Evolutionary conservation across 2,888 invertebrate genomes (phyloP), one percentile per base, ranked within the genome.

Genomic region (Leptodirus hochenwartii): DNA sequence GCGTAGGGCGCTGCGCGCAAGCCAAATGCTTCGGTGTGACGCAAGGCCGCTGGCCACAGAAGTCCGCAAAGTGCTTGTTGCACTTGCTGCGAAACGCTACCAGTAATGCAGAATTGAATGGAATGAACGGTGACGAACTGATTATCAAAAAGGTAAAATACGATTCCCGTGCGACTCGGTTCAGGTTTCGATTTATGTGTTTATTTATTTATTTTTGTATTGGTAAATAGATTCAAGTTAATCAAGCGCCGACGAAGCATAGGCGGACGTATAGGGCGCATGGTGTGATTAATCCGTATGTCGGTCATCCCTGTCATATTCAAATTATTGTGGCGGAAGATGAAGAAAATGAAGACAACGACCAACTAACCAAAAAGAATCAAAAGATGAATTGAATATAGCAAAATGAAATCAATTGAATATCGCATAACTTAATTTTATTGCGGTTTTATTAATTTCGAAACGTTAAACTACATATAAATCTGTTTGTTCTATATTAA

Each of bases 171-270:
- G n/a, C n/a, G n/a, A n/a, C n/a, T n/a, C n/a, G n/a, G n/a, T n/a
- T n/a, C n/a, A n/a, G n/a, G n/a, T n/a, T n/a, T n/a, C n/a, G n/a
- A n/a, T n/a, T n/a, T n/a, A n/a, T n/a, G n/a, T n/a, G n/a, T n/a
- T n/a, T n/a, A n/a, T n/a, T n/a, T n/a, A n/a, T n/a, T n/a, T n/a
- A n/a, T n/a, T n/a, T n/a, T n/a, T n/a, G n/a, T n/a, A n/a, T n/a
- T n/a, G n/a, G n/a, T n/a, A n/a, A n/a, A n/a, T 80, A 81, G 52
- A 77, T 82, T 45, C 74, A 75, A 55, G 78, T 78, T 1, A 80
- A 79, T 49, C 63, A 73, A 37, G 81, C 81, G 17, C 76, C 78
- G 15, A 71, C 75, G 45, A 67, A 79, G 54, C 64, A 79, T 39
- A 62, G 82, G 45, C 62, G 81, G 45, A 82, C 81, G 1, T 82